phyloP scores from a whole-genome alignment of 2,113 vertebrate genomes.

The Anguilla japonica region DNA sequence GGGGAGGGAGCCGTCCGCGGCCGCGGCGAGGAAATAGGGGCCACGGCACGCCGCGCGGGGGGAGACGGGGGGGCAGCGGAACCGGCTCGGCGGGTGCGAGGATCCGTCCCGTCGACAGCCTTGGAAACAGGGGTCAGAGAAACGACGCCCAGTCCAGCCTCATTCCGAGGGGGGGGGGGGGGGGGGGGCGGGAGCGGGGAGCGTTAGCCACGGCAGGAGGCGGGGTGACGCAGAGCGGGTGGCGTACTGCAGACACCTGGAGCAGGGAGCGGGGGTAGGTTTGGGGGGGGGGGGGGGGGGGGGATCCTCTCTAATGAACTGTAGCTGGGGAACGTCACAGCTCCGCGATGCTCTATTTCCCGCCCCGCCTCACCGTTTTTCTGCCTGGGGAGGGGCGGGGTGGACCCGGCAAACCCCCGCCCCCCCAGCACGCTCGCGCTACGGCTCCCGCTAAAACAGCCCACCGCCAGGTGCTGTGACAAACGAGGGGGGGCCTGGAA shows the following conservation, averaged over 20 bases:
- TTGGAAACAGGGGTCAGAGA: not conserved
- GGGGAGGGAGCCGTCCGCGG: not conserved
- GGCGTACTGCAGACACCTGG: no score
- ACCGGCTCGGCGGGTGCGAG: not conserved
- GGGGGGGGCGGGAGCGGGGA: no score
- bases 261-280: no score
- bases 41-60: not conserved
- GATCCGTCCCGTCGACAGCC: not conserved
- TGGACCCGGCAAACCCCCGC: no score
- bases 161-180: not conserved
- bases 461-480: not conserved
- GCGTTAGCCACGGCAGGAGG: not conserved
- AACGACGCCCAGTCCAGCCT: not conserved
- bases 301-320: not conserved
- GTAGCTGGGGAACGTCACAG: not conserved
- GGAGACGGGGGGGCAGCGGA: not conserved
- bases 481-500: not conserved
- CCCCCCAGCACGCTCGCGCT: not conserved
- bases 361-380: not conserved
- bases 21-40: not conserved
- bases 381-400: no score
- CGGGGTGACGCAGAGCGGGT: no score
- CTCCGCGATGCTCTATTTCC: not conserved
- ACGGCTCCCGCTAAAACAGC: not conserved
- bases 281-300: no score